These are phyloP conservation scores for Leucophenga maculata DNA, from an alignment of 2,888 invertebrate genomes.

Conservation along the genomic window DNA sequence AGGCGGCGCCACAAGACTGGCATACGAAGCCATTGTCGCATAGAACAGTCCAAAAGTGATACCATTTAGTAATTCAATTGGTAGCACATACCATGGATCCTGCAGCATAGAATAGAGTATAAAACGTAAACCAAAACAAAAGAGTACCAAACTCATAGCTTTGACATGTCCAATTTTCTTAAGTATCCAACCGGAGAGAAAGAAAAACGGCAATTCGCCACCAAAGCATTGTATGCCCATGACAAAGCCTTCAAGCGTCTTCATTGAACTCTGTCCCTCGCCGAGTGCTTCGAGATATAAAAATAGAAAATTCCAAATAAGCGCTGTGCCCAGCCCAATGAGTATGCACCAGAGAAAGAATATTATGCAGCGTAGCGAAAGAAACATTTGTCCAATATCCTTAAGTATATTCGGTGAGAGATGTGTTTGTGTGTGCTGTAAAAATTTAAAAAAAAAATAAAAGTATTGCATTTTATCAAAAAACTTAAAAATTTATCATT, in stretches of 20 bases:
- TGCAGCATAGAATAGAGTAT: slow-evolving; percentile 84
- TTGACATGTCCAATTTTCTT: slow-evolving; percentile 86
- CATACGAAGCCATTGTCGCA: slow-evolving; percentile 90
- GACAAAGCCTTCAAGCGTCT: slow-evolving; percentile 82
- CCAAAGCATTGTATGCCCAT: slow-evolving; percentile 86
- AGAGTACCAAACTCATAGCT: slow-evolving; percentile 86
- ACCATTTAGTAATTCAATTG: slow-evolving; percentile 90
- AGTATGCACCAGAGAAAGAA: slow-evolving; percentile 87
- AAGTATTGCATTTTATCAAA: no score
- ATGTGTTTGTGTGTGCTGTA: slow-evolving; percentile 77
- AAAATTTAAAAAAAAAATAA: neutral
- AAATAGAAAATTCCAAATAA: slow-evolving; percentile 91
- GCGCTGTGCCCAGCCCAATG: slow-evolving; percentile 87
- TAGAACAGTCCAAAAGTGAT: slow-evolving; percentile 91
- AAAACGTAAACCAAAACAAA: slow-evolving; percentile 86
- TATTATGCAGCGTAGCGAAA: slow-evolving; percentile 79
- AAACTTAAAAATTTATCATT: neutral
- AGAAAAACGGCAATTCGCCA: slow-evolving; percentile 90
- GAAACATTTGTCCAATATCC: slow-evolving; percentile 80
- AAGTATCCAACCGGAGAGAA: slow-evolving; percentile 84
- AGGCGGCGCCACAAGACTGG: slow-evolving; percentile 85
- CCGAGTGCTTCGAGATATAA: slow-evolving; percentile 87
- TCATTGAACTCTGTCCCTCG: slow-evolving; percentile 74
- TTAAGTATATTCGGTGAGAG: slow-evolving; percentile 79
- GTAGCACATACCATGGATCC: slow-evolving; percentile 88